A percentile compares a stretch with the other conserved stretches of the same genome.
phyloP scores from a whole-genome alignment of 2,797 vertebrate genomes.

The Salmo trutta region DNA sequence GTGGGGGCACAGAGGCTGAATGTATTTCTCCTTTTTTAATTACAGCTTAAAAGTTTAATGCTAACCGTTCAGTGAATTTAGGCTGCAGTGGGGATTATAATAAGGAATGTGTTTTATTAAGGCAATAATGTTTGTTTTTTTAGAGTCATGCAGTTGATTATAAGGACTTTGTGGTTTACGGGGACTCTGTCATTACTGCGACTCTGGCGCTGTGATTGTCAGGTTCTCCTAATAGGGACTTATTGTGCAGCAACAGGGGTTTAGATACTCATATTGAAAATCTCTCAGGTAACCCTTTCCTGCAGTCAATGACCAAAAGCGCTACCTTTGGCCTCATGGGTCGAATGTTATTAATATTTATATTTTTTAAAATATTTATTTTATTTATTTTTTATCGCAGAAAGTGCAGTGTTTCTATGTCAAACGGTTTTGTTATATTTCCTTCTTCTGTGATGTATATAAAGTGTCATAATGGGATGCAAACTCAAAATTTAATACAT shows the following conservation, averaged over 20 bases:
- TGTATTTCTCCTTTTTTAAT: constrained; percentile 67
- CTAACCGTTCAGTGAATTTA: constrained; percentile 57
- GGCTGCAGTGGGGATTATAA: constrained; percentile 65
- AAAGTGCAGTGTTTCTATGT: too few species aligned
- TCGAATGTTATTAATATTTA: too few species aligned
- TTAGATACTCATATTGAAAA: not conserved
- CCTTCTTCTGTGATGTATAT: too few species aligned
- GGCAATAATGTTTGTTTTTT: constrained; percentile 47
- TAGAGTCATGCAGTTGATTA: constrained; percentile 34
- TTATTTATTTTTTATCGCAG: too few species aligned
- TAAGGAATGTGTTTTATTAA: constrained; percentile 71
- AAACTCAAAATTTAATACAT: too few species aligned
- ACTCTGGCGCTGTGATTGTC: constrained; percentile 1
- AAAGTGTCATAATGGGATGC: too few species aligned
- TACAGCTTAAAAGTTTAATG: constrained; percentile 73
- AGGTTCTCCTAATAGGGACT: constrained; percentile 41
- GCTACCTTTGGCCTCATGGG: too few species aligned
- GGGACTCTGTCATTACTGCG: not conserved
- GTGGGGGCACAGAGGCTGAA: constrained; percentile 33
- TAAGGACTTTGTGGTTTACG: constrained; percentile 21
- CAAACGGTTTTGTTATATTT: too few species aligned
- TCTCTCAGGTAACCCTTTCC: not conserved
- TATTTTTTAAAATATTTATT: too few species aligned
- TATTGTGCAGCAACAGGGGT: not conserved
- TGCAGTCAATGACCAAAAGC: too few species aligned